These are phyloP conservation scores for Drosophila nigricruria DNA, from an alignment of 2,888 invertebrate genomes.

Conservation along the genomic window DNA sequence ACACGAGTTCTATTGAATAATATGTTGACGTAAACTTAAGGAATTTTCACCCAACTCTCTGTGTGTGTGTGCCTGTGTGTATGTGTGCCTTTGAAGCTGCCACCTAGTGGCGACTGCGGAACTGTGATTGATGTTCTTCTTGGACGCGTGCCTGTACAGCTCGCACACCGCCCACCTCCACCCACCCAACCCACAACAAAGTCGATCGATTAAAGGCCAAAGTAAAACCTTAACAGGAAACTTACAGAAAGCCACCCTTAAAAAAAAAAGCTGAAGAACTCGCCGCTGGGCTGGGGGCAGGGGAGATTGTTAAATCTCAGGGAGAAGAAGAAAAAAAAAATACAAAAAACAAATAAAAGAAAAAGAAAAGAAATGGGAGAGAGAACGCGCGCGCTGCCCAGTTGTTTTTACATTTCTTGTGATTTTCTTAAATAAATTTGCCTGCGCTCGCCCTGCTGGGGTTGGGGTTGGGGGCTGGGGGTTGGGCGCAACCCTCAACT, in stretches of 20 bases:
- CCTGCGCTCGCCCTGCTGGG: conserved; percentile 34
- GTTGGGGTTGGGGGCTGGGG: background rate
- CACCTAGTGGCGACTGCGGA: conserved; percentile 37
- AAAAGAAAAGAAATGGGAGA: conserved; percentile 7
- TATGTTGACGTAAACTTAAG: conserved; percentile 32
- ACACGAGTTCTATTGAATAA: conserved; percentile 33
- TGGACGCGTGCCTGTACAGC: conserved; percentile 35
- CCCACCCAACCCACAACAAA: conserved; percentile 5
- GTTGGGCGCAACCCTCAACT: conserved; percentile 55
- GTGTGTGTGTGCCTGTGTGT: conserved; percentile 14
- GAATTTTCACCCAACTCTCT: conserved; percentile 17
- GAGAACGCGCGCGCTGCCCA: conserved; percentile 56
- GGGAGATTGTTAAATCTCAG: conserved; percentile 27
- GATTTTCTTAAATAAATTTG: conserved; percentile 80
- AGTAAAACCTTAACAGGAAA: conserved; percentile 46
- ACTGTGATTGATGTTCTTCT: conserved; percentile 58
- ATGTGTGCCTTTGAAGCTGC: conserved; percentile 38
- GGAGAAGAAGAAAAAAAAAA: conserved; percentile 18
- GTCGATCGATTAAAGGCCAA: conserved; percentile 57
- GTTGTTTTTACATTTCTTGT: conserved; percentile 77
- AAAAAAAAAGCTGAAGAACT: conserved; percentile 32
- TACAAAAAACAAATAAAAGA: conserved; percentile 28
- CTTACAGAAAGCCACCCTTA: conserved; percentile 66
- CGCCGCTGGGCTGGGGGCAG: background rate
- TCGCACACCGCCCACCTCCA: background rate